These are phyloP conservation scores for Zelleria hepariella DNA, from an alignment of 2,888 invertebrate genomes.

Conservation along the genomic window DNA sequence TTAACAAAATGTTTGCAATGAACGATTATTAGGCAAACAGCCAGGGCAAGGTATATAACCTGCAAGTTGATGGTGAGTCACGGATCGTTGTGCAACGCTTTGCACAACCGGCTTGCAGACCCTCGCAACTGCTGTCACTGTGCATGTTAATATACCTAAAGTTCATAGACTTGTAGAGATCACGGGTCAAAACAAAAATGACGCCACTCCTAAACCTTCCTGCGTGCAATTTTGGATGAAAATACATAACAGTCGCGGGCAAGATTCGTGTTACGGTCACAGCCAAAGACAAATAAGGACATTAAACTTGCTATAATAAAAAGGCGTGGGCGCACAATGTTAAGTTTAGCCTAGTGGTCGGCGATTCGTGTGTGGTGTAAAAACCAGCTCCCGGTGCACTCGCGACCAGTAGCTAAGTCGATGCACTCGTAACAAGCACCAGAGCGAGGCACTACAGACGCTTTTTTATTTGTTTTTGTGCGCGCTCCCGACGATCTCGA, in stretches of 20 bases:
- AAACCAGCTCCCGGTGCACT: slow-evolving; percentile 27
- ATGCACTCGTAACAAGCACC: slow-evolving; percentile 30
- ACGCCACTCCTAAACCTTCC: background rate
- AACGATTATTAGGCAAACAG: slow-evolving; percentile 27
- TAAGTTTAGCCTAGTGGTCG: background rate
- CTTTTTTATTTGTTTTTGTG: slow-evolving; percentile 27
- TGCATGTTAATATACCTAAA: slow-evolving; percentile 17
- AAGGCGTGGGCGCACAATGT: background rate
- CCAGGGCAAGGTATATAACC: slow-evolving; percentile 17
- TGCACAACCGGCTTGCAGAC: slow-evolving; percentile 46
- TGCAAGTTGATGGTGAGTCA: slow-evolving; percentile 50
- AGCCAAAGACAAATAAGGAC: background rate
- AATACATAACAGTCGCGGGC: slow-evolving; percentile 6
- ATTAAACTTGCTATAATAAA: background rate
- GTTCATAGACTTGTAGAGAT: background rate
- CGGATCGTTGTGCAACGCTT: slow-evolving; percentile 51
- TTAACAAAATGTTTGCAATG: slow-evolving; percentile 28
- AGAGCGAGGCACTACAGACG: slow-evolving; percentile 13
- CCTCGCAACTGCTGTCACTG: slow-evolving; percentile 25
- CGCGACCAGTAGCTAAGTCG: slow-evolving; percentile 32
- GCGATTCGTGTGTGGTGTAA: slow-evolving; percentile 3
- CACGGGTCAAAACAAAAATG: background rate
- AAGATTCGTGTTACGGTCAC: background rate
- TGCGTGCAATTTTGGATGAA: background rate
- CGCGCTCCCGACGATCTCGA: slow-evolving; percentile 16